phyloP scores from a whole-genome alignment of 2,888 invertebrate species.

The Eristalinus aeneus region DNA sequence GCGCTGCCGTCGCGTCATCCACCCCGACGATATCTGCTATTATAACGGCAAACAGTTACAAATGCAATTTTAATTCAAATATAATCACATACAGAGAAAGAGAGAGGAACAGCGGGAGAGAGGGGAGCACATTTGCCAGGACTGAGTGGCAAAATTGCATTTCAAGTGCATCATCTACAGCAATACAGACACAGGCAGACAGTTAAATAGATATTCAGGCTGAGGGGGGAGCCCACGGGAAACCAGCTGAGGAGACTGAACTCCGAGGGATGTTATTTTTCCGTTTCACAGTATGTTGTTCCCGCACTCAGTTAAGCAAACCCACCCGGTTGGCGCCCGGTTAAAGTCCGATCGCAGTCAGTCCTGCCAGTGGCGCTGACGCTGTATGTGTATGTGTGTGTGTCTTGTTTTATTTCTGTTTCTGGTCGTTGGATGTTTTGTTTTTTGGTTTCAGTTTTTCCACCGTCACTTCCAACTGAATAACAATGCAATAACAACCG shows the following conservation, averaged over 20 bases:
- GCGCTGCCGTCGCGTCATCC: neutral
- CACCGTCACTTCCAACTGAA: slow-evolving; percentile 39
- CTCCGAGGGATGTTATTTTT: neutral
- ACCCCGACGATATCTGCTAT: slow-evolving; percentile 28
- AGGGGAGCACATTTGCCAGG: slow-evolving; percentile 30
- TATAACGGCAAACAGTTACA: slow-evolving; percentile 68
- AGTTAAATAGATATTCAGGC: no score
- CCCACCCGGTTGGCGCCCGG: neutral
- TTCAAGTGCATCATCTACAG: slow-evolving; percentile 43
- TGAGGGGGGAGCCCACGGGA: neutral
- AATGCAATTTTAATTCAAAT: slow-evolving; percentile 71
- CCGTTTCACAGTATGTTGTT: slow-evolving; percentile 54
- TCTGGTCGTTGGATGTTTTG: slow-evolving; percentile 27
- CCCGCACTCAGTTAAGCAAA: neutral
- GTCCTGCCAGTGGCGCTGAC: no score
- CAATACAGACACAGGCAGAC: neutral
- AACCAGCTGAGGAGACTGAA: neutral
- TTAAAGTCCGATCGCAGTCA: slow-evolving; percentile 38
- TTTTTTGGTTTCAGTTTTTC: slow-evolving; percentile 17
- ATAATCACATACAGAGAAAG: slow-evolving; percentile 61
- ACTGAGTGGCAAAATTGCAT: slow-evolving; percentile 60
- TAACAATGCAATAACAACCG: slow-evolving; percentile 39
- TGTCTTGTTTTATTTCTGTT: slow-evolving; percentile 56
- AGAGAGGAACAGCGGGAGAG: no score
- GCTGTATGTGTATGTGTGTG: slow-evolving; percentile 3